phyloP scores from a whole-genome alignment of 2,113 vertebrate species.

The Neopipo cinnamomea region DNA sequence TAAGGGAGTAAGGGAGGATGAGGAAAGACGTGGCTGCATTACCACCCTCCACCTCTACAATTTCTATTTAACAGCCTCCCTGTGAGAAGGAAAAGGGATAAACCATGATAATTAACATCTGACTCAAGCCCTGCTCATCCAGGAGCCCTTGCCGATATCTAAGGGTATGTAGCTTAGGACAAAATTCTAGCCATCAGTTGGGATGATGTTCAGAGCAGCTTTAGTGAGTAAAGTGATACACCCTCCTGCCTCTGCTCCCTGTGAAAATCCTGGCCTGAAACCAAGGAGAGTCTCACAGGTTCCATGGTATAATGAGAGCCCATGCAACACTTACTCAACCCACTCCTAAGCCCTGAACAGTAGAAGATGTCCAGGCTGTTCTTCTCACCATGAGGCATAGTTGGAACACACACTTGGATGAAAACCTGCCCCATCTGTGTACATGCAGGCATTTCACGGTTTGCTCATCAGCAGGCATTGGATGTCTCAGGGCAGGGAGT shows the following conservation, averaged over 20 bases:
- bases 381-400: neutral
- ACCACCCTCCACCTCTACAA: neutral
- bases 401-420: neutral
- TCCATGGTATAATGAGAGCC: neutral
- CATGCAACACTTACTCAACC: neutral
- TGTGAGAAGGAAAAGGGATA: neutral
- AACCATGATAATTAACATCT: neutral
- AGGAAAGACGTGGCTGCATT: neutral
- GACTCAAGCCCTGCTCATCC: neutral
- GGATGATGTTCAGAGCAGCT: neutral
- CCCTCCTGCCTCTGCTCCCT: neutral
- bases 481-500: neutral
- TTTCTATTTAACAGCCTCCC: neutral
- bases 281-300: neutral
- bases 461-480: neutral
- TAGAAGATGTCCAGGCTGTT: neutral
- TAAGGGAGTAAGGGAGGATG: neutral
- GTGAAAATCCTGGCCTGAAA: neutral
- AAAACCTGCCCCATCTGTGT: neutral
- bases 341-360: neutral
- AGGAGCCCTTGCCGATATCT: neutral
- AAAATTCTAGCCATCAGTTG: neutral
- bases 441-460: accelerated
- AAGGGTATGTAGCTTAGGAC: neutral
- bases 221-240: neutral